Evolutionary conservation across 2,888 invertebrate genomes (phyloP), one percentile per base, ranked within the genome.

Genomic region (Julus scandinavius): DNA sequence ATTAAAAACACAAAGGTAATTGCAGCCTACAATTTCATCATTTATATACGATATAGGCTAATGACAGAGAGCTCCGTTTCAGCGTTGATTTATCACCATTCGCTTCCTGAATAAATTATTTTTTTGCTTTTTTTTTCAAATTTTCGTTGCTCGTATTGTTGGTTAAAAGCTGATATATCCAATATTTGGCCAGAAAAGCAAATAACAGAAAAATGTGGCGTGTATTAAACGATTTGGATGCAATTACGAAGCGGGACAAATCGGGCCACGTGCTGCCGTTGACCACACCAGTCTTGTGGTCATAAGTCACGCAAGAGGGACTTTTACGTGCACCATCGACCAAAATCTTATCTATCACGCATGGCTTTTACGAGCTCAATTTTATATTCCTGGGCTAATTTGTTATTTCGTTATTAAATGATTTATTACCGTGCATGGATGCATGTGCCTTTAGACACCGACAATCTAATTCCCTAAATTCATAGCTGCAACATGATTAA

Each of bases 251-350:
- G 54, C 54, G 54, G 54, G 13, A 54, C 54, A 54, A 54, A 54
- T 54, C 15, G 54, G 54, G 4, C 54, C 54, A 54, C 54, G 54
- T 54, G 54, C 54, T 54, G 54, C 54, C 15, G 54, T 54, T 54
- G 54, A 54, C 54, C 54, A 54, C 54, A 54, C 54, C 54, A 54
- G 54, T 54, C 54, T 54, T 54, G 54, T 54, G 54, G 54, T 54
- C 54, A 54, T 54, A 54, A 54, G 54, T 54, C 54, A 54, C 54
- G 54, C 54, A 54, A 54, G 13, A 15, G 54, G 15, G 11, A 15
- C 13, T 54, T 54, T 54, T 54, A 54, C 11, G 2, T 45, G 41
- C 41, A 45, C 41, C 41, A 45, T 45, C 41, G 4, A 54, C 4
- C 54, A 54, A 54, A 54, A 54, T 54, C 54, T 54, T 54, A 54